Conservation (phyloP, 2,888 invertebrate species). For the Cephalotes varians region DNA sequence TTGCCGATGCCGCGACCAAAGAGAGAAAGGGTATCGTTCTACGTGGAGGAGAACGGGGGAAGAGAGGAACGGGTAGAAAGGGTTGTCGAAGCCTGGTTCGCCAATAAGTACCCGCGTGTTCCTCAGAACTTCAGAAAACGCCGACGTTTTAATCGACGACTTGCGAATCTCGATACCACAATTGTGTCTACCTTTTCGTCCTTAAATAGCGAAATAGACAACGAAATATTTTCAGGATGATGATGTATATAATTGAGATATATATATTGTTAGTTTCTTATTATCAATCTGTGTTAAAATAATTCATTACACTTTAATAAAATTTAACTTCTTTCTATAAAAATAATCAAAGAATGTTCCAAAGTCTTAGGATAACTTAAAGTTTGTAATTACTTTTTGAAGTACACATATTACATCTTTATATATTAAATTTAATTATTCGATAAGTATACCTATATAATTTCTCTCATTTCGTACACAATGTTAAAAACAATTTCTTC, state of each 20-base stretch:
- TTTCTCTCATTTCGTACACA: not conserved
- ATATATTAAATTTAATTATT: not conserved
- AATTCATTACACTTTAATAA: not conserved
- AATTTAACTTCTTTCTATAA: not conserved
- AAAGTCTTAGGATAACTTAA: not conserved
- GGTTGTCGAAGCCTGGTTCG: constrained; percentile 63
- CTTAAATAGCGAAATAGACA: constrained; percentile 17
- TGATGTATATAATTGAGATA: not conserved
- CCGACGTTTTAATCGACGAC: constrained; percentile 48
- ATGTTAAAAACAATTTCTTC: not conserved
- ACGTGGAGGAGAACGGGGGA: constrained; percentile 29
- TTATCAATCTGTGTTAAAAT: not conserved
- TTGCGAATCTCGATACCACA: constrained; percentile 10
- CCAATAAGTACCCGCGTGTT: constrained; percentile 53
- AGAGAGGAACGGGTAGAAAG: constrained; percentile 49
- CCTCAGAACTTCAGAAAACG: constrained; percentile 44
- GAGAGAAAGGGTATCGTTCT: constrained; percentile 39
- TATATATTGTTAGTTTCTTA: not conserved
- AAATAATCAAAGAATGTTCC: not conserved
- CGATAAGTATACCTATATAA: not conserved
- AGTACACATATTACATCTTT: not conserved
- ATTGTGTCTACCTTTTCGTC: not conserved
- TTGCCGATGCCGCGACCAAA: constrained; percentile 77
- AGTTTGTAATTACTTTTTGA: not conserved
- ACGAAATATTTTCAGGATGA: not conserved